Percentiles rank a stretch among this genome's conserved stretches.
Evolutionary conservation across 2,888 invertebrate species (phyloP).

Genomic region (Parnassius apollo): DNA sequence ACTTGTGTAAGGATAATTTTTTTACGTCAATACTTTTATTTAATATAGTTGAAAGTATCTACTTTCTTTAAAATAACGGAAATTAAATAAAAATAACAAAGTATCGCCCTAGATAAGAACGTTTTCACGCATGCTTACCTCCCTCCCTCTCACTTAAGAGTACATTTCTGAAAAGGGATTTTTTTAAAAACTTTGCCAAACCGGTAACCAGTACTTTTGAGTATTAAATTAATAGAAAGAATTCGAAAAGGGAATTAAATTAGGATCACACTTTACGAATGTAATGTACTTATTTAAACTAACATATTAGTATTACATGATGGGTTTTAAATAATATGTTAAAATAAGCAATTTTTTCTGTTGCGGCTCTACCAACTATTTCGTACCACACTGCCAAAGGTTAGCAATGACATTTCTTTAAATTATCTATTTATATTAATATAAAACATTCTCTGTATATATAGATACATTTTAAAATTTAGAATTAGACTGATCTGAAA

Average conservation of each 20-base stretch:
- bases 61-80: conserved; percentile 9
- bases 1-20: background rate
- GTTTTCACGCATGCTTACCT: conserved; percentile 38
- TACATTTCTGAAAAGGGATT: conserved; percentile 23
- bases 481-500: too few species aligned
- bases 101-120: conserved; percentile 39
- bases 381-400: too few species aligned
- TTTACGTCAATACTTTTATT: background rate
- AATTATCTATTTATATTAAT: too few species aligned
- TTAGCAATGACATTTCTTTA: too few species aligned
- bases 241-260: conserved; percentile 19
- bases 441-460: too few species aligned
- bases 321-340: too few species aligned
- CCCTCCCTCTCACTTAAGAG: conserved; percentile 25
- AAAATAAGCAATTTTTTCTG: too few species aligned
- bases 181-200: conserved; percentile 17
- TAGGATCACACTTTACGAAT: conserved; percentile 1
- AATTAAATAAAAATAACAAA: conserved; percentile 40
- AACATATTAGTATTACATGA: too few species aligned
- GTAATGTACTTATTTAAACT: too few species aligned
- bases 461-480: too few species aligned
- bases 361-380: too few species aligned
- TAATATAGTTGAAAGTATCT: background rate
- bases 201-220: conserved; percentile 11
- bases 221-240: conserved; percentile 25